These are phyloP conservation scores for Hapalemur alaotrensis DNA, from an alignment of 2,797 vertebrate genomes.

Conservation along the genomic window DNA sequence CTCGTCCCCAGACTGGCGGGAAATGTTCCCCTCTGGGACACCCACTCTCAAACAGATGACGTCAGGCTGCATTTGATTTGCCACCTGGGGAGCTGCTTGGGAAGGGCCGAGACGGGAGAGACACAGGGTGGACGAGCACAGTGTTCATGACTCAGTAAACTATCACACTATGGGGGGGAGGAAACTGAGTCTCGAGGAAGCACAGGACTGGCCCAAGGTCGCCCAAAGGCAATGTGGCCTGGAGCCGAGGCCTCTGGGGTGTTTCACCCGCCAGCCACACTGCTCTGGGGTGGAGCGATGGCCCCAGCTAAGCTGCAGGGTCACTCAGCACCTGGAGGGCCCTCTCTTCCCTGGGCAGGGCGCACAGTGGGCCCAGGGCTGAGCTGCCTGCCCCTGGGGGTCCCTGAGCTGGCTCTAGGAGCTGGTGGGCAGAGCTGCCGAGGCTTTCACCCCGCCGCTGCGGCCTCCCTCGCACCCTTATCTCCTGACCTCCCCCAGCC, in stretches of 20 bases:
- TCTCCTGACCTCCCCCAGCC: background rate
- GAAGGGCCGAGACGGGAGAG: background rate
- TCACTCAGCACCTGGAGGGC: background rate
- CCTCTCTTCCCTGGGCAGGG: background rate
- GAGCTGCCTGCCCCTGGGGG: background rate
- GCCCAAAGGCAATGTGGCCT: background rate
- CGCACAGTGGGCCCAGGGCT: background rate
- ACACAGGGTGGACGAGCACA: background rate
- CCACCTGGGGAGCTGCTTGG: background rate
- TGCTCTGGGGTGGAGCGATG: background rate
- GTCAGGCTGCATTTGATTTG: background rate
- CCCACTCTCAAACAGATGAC: background rate
- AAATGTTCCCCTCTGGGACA: background rate
- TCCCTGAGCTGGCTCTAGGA: background rate
- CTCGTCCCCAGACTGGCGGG: background rate
- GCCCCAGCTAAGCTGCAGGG: background rate
- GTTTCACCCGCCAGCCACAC: background rate
- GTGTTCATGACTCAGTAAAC: background rate
- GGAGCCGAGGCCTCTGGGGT: background rate
- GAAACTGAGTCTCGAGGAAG: background rate
- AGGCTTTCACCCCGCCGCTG: fast-evolving
- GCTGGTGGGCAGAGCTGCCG: background rate
- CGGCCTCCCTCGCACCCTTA: background rate
- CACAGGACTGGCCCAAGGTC: background rate
- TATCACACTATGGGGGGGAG: background rate